A percentile compares a stretch with the other conserved stretches of the same genome.
Conservation (phyloP, 1,140 invertebrate species). For the Triops cancriformis region DNA sequence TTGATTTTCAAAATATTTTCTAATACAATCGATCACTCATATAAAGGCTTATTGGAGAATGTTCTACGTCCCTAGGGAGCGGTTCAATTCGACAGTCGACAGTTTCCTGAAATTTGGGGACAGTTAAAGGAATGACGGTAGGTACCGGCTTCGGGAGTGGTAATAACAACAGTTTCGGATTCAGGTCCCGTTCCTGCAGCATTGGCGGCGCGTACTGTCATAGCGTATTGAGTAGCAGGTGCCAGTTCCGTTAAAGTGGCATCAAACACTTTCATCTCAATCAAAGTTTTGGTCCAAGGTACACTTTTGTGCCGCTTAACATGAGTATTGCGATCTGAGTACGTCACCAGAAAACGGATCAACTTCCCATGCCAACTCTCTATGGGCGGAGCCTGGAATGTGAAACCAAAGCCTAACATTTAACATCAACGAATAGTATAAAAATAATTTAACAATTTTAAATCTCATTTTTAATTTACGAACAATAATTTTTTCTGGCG, state of each 20-base stretch:
- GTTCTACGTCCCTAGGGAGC: too few relatives aligned
- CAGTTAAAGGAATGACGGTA: too few relatives aligned
- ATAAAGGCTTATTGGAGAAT: too few relatives aligned
- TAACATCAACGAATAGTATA: not conserved
- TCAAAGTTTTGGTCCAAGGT: not conserved
- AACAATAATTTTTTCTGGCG: too few relatives aligned
- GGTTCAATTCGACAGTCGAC: too few relatives aligned
- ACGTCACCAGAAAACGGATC: conserved; percentile 21
- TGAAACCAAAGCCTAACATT: not conserved
- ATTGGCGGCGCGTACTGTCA: conserved; percentile 23
- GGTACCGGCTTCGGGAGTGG: conserved; percentile 23
- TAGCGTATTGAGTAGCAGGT: conserved; percentile 21
- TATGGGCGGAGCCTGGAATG: conserved; percentile 20
- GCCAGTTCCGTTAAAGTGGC: conserved; percentile 13
- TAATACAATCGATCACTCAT: conserved; percentile 15
- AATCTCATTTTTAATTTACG: too few relatives aligned
- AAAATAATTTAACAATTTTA: too few relatives aligned
- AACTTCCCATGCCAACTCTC: conserved; percentile 20
- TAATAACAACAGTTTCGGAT: conserved; percentile 15
- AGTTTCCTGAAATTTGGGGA: too few relatives aligned
- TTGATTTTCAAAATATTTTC: too few relatives aligned
- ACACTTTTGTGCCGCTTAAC: not conserved
- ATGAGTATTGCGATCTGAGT: not conserved
- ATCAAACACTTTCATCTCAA: not conserved
- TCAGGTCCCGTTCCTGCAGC: conserved; percentile 18